phyloP scores from a whole-genome alignment of 2,888 invertebrate species.

The Diachrysia chrysitis region DNA sequence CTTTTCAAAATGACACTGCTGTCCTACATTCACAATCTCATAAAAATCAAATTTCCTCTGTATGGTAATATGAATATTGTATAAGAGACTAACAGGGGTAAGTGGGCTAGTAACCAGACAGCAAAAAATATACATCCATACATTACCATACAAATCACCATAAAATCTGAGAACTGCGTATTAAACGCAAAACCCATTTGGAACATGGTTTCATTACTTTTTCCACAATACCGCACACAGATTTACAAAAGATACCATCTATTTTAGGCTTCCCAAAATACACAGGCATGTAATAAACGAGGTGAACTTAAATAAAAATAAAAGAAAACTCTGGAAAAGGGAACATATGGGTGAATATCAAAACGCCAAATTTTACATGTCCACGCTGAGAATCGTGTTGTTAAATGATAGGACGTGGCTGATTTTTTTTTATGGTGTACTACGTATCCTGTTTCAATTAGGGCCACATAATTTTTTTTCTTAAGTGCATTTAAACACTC shows the following conservation, averaged over 20 bases:
- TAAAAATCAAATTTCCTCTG: neutral
- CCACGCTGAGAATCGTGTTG: too few species aligned
- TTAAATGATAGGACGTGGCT: too few species aligned
- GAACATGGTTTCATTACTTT: slow-evolving; percentile 41
- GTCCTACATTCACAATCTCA: neutral
- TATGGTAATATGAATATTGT: neutral
- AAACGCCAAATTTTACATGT: too few species aligned
- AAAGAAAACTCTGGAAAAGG: slow-evolving; percentile 65
- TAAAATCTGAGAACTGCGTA: slow-evolving; percentile 15
- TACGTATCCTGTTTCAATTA: too few species aligned
- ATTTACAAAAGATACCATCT: slow-evolving; percentile 30
- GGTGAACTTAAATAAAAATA: slow-evolving; percentile 71
- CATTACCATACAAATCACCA: slow-evolving; percentile 10
- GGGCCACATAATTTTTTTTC: too few species aligned
- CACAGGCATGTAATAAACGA: slow-evolving; percentile 59
- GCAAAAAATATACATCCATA: neutral
- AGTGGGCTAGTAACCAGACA: neutral
- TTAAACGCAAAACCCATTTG: slow-evolving; percentile 12
- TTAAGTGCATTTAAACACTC: too few species aligned
- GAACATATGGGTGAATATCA: too few species aligned
- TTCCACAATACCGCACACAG: slow-evolving; percentile 13
- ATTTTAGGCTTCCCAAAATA: slow-evolving; percentile 36
- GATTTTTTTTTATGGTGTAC: too few species aligned
- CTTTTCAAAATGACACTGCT: neutral
- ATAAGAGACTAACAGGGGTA: neutral